A percentile compares a stretch with the other conserved stretches of the same genome.
These are phyloP conservation scores for Ispidina picta DNA, from an alignment of 2,797 vertebrate genomes.

Conservation along the genomic window DNA sequence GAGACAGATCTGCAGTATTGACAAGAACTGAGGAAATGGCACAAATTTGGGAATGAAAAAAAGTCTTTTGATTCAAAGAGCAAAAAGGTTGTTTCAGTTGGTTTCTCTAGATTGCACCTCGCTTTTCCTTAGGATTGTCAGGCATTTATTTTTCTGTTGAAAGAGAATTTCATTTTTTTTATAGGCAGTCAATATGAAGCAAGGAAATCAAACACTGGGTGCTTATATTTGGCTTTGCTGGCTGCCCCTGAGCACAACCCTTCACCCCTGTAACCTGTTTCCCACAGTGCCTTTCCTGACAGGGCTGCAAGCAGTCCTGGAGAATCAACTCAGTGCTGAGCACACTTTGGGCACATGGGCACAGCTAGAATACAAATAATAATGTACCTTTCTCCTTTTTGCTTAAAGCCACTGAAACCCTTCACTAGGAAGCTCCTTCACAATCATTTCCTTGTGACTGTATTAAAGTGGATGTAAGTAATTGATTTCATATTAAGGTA, in stretches of 20 bases:
- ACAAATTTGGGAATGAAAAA: background rate
- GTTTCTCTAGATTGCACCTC: background rate
- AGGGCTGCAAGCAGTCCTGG: background rate
- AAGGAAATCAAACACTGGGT: background rate
- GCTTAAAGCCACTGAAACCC: conserved; percentile 28
- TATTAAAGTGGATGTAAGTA: background rate
- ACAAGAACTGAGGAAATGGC: background rate
- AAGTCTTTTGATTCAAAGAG: background rate
- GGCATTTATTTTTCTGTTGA: background rate
- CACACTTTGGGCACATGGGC: fast-evolving
- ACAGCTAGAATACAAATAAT: background rate
- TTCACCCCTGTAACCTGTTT: background rate
- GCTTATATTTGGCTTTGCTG: background rate
- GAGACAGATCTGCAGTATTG: background rate
- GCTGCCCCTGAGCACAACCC: background rate
- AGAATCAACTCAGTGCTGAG: background rate
- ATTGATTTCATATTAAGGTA: background rate
- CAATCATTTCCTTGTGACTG: background rate
- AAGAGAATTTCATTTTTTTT: background rate
- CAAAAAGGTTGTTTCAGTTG: background rate
- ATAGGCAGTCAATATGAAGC: background rate
- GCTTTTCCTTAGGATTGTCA: background rate
- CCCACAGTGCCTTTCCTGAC: background rate
- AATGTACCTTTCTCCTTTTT: background rate
- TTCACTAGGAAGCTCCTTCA: background rate